Percentiles rank a stretch among this genome's conserved stretches.
Conservation (phyloP, 2,113 vertebrate genomes). For the Gymnorhina tibicen region DNA sequence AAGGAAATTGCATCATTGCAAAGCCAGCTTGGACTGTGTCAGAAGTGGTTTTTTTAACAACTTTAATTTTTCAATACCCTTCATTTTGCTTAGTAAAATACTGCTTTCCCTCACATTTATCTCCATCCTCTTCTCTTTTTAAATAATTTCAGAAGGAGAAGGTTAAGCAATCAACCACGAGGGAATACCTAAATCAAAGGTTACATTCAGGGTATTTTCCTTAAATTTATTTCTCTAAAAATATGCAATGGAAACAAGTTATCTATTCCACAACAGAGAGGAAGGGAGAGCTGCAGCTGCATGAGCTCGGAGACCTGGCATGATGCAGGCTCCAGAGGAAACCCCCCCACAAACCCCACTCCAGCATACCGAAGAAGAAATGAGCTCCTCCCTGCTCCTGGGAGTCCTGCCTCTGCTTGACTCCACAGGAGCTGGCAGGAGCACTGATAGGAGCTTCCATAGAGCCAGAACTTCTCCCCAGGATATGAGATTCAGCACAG, state of each 20-base stretch:
- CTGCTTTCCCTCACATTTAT: neutral
- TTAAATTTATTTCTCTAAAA: neutral
- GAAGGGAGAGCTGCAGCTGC: neutral
- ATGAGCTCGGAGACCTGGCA: neutral
- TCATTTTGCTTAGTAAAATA: neutral
- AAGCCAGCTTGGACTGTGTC: neutral
- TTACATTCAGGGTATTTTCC: neutral
- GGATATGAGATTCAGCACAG: neutral
- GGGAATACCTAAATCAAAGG: neutral
- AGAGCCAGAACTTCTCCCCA: slow-evolving; percentile 19
- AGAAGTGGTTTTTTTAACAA: neutral
- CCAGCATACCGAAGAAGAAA: neutral
- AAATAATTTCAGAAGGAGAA: neutral
- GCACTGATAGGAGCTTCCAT: neutral
- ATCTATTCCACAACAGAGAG: neutral
- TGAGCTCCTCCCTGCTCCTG: neutral
- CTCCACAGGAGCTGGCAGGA: neutral
- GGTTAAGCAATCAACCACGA: neutral
- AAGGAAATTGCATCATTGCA: neutral
- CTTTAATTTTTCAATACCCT: neutral
- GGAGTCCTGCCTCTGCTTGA: neutral
- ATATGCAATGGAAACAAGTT: neutral
- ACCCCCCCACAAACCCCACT: neutral
- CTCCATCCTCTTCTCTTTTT: neutral
- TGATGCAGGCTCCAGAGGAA: neutral